Base-by-base conservation (phyloP, 2,113 vertebrate genomes). In the Monarcha castaneiventris region DNA sequence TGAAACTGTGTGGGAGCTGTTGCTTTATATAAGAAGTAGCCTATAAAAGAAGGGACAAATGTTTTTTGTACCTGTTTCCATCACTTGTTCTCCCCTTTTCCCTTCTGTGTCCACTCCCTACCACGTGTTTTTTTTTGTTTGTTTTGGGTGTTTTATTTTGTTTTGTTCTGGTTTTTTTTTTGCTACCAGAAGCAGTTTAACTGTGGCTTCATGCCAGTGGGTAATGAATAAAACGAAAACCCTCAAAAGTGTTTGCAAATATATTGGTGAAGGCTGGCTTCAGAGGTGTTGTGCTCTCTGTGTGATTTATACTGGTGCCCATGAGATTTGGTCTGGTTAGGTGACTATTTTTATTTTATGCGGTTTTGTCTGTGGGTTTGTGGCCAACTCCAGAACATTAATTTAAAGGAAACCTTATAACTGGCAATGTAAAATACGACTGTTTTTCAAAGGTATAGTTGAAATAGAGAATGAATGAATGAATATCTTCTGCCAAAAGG, bases 361-460 rank as follows among this genome's bases (percentile, higher is more conserved):
- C 2, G 2, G 12, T 73, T 62, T 77, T 59, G 22, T 61, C 26
- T 62, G 30, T 23, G 25, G 11, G 3, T 39, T 69, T 85, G 41
- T 75, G 25, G 33, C 16, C 13, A 44, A 29, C 30, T 43, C 8
- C 23, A 62, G 35, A 46, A 58, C 1, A 2, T 27, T 30, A 61
- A 58, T 29, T 64, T 66, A 62, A 71, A 64, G 23, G 10, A 55
- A 72, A 46, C 9, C 35, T 90, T 67, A 30, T 7, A 64, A 69
- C 14, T 3, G 3, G 20, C 5, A 1, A 5, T 30, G 5, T 54
- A 49, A 89, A 29, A 25, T 22, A 16, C 4, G 2, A 10, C 12
- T 55, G 0, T 56, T 59, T 94, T 80, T 74, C 43, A 35, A 61
- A 58, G 52, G 7, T 55, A 13, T 23, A 48, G 18, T 6, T 82